These are phyloP conservation scores for Cephalopachus bancanus DNA, from an alignment of 2,797 vertebrate species.

Conservation along the genomic window DNA sequence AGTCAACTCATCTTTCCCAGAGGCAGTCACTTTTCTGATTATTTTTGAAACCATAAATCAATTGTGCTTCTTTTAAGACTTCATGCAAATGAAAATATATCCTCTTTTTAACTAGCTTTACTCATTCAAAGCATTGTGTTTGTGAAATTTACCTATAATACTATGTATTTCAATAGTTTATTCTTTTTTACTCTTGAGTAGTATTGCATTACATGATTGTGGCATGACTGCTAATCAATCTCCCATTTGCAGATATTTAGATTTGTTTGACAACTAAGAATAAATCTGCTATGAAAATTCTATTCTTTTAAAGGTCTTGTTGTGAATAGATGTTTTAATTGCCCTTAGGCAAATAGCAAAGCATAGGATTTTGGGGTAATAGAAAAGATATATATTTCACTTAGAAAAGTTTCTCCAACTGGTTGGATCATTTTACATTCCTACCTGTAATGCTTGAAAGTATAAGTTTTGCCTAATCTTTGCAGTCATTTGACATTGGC, in stretches of 20 bases:
- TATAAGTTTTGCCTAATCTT: not conserved
- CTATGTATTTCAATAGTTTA: not conserved
- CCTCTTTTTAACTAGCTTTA: not conserved
- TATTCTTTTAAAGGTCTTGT: not conserved
- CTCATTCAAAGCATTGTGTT: not conserved
- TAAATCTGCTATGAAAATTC: not conserved
- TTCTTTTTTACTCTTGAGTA: not conserved
- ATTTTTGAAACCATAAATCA: not conserved
- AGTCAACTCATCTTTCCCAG: not conserved
- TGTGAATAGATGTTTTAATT: not conserved
- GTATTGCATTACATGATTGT: not conserved
- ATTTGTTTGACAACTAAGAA: not conserved
- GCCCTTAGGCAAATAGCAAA: not conserved
- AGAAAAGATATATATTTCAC: not conserved
- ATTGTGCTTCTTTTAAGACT: not conserved
- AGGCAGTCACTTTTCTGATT: constrained; percentile 50
- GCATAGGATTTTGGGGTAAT: not conserved
- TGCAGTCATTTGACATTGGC: not conserved
- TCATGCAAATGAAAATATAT: constrained; percentile 66
- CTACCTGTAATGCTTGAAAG: not conserved
- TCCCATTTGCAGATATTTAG: not conserved
- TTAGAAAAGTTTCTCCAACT: not conserved
- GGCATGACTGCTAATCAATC: not conserved
- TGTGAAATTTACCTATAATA: not conserved
- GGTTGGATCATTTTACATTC: not conserved